These are phyloP conservation scores for Electrona antarctica DNA, from an alignment of 2,113 vertebrate species.

Conservation along the genomic window DNA sequence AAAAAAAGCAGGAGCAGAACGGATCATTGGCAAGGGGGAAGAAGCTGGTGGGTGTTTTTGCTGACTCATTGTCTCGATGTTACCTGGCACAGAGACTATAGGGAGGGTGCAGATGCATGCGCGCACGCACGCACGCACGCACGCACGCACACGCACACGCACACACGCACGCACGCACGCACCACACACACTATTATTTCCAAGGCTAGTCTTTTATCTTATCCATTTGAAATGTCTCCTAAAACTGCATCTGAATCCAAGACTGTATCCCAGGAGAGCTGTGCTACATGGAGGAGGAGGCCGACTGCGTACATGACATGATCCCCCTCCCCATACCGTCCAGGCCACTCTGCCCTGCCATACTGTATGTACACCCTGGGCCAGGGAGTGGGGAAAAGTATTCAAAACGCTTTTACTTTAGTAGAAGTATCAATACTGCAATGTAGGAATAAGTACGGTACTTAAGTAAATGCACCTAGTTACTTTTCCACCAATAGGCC, in stretches of 20 bases:
- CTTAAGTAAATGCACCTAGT: too few species aligned
- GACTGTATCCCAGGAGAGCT: constrained; percentile 39
- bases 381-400: constrained; percentile 2
- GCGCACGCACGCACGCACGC: not conserved
- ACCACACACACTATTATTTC: constrained; percentile 23
- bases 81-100: constrained; percentile 4
- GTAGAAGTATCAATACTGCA: too few species aligned
- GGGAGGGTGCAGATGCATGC: not conserved
- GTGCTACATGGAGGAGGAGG: constrained; percentile 45
- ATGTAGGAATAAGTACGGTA: too few species aligned
- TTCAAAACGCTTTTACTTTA: too few species aligned
- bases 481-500: too few species aligned
- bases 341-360: not conserved
- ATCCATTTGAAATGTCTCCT: constrained; percentile 31
- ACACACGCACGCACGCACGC: not conserved
- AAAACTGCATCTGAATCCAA: constrained; percentile 46
- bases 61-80: constrained; percentile 38
- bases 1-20: not conserved
- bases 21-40: not conserved
- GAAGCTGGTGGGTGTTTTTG: constrained; percentile 12
- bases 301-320: constrained; percentile 36
- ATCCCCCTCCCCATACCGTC: not conserved
- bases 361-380: constrained; percentile 2
- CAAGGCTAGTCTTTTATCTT: constrained; percentile 33
- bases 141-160: too few species aligned